These are phyloP conservation scores for Cavia porcellus DNA, from an alignment of 2,113 vertebrate species.

Conservation along the genomic window DNA sequence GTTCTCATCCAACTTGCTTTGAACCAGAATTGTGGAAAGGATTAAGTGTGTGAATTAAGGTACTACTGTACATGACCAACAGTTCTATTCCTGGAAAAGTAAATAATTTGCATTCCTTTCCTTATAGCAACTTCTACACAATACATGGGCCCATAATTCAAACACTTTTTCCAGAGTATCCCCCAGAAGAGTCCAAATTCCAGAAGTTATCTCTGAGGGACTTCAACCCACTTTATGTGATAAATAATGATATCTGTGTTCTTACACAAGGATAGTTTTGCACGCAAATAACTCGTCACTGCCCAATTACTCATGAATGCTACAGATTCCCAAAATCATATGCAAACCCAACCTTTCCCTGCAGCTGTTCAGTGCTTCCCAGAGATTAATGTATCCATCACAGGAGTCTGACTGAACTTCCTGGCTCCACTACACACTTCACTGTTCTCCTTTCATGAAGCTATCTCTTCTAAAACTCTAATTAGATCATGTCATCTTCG, in stretches of 20 bases:
- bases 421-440: not conserved
- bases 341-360: not conserved
- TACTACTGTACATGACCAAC: not conserved
- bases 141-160: not conserved
- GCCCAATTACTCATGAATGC: not conserved
- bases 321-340: not conserved
- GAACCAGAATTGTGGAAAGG: not conserved
- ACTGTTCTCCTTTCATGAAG: not conserved
- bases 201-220: not conserved
- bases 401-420: not conserved
- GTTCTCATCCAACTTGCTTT: not conserved
- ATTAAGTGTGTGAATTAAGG: not conserved
- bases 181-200: not conserved
- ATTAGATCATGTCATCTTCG: not conserved
- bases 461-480: constrained; percentile 14
- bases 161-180: not conserved
- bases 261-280: constrained; percentile 1
- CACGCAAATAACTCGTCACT: not conserved
- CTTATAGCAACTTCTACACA: not conserved
- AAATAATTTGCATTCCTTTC: not conserved
- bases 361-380: not conserved
- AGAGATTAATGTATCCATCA: not conserved
- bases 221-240: not conserved
- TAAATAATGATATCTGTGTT: not conserved
- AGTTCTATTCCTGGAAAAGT: not conserved